Evolutionary conservation across 2,797 vertebrate genomes (phyloP), one percentile per base, ranked within the genome.

Genomic region (Oreochromis grahami): DNA sequence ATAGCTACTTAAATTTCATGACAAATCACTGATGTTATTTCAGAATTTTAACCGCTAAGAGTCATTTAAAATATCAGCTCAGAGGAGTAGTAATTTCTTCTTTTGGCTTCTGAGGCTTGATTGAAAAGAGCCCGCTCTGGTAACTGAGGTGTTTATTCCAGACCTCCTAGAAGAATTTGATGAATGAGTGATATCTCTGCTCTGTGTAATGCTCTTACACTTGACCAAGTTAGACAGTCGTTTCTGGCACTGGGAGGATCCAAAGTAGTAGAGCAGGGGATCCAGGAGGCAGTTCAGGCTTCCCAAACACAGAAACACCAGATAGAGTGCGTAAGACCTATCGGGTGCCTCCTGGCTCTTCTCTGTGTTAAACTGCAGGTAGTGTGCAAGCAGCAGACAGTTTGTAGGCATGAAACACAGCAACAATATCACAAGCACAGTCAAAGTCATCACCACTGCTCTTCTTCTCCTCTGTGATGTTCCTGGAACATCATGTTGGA

Each of bases 321-420:
- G 94, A 52, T 99, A 99, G 21, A 92, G 91, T 1, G 93, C 96
- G 79, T 99, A 99, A 72, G 97, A 90, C 2, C 94, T 89, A 7
- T 98, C 97, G 7, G 82, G 90, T 70, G 53, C 13, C 55, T 88
- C 6, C 50, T 63, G 19, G 43, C 2, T 60, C 2, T 2, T 19
- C 36, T 10, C 0, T 0, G 53, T 2, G 84, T 88, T 52, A 15
- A 97, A 92, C 76, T 92, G 76, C 13, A 96, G 76, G 52, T 98
- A 98, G 92, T 98, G 98, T 2, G 88, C 79, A 4, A 98, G 87
- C 8, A 99, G 92, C 3, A 98, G 94, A 24, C 96, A 14, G 86
- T 98, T 99, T 6, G 97, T 97, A 45, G 98, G 98, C 7, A 95
- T 95, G 77, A 99, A 99, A 56, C 98, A 99, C 85, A 98, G 3